phyloP scores from a whole-genome alignment of 2,113 vertebrate genomes.

The Pristiophorus japonicus region DNA sequence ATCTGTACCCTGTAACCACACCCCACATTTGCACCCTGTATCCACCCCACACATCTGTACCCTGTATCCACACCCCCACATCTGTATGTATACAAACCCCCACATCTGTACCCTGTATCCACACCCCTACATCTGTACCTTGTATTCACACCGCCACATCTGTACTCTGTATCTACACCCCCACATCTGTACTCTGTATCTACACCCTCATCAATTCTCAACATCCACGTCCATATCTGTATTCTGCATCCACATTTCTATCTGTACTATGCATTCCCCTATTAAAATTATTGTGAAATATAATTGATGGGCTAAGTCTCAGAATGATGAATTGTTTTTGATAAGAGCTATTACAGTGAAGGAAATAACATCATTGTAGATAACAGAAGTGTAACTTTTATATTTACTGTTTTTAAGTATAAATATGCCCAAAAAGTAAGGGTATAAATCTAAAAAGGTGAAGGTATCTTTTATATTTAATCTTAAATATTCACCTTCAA shows the following conservation, averaged over 20 bases:
- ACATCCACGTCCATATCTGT: neutral
- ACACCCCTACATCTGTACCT: neutral
- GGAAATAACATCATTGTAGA: neutral
- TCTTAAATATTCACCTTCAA: neutral
- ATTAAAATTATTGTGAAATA: neutral
- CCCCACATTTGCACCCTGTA: neutral
- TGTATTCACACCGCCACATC: neutral
- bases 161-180: neutral
- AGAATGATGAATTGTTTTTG: neutral
- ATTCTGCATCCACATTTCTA: neutral
- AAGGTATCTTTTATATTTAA: neutral
- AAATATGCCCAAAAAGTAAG: neutral
- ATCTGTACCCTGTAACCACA: too few species aligned
- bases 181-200: neutral
- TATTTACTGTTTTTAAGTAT: neutral
- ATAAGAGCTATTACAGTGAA: neutral
- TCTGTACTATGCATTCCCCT: neutral
- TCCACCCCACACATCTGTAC: neutral
- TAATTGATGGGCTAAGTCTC: neutral
- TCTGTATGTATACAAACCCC: neutral
- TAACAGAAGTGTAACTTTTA: neutral
- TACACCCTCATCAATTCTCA: too few species aligned
- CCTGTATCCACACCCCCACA: neutral
- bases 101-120: neutral
- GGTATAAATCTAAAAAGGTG: neutral